These are phyloP conservation scores for Phenganax stokvisi DNA, from an alignment of 92 coral and sea anemone genomes.

Conservation along the genomic window DNA sequence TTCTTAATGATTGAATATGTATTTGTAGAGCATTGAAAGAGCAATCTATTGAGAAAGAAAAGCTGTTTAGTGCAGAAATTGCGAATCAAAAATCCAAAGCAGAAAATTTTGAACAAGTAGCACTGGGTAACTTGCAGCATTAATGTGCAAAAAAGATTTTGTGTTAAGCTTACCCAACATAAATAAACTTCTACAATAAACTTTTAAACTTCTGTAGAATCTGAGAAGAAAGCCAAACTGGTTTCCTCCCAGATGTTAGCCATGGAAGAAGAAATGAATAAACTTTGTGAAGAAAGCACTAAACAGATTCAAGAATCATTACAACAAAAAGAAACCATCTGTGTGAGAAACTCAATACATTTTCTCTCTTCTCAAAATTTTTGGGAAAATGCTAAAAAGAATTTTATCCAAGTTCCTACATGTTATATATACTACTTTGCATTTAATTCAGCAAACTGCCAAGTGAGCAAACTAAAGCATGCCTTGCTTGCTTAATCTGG, in stretches of 20 bases:
- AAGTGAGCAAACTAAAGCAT: no score
- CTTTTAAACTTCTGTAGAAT: conserved; percentile 30
- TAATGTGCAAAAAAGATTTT: background rate
- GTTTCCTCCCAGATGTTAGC: conserved; percentile 46
- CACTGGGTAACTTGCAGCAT: conserved; percentile 49
- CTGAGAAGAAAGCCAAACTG: conserved; percentile 37
- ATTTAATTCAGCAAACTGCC: no score
- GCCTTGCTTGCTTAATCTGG: no score
- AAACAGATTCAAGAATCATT: conserved; percentile 67
- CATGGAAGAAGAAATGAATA: conserved; percentile 36
- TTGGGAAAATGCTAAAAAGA: background rate
- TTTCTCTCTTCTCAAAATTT: background rate
- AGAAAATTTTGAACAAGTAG: conserved; percentile 42
- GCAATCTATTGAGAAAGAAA: conserved; percentile 47
- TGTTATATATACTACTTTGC: no score
- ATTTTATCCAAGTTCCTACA: no score
- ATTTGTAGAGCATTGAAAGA: conserved; percentile 44
- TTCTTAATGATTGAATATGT: background rate
- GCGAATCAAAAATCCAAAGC: conserved; percentile 54
- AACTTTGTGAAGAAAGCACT: conserved; percentile 58
- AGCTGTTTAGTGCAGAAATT: conserved; percentile 48
- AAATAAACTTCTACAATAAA: background rate
- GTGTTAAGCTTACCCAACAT: background rate
- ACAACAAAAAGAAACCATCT: conserved; percentile 57
- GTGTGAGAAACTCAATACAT: conserved; percentile 41